Evolutionary conservation across 2,888 invertebrate genomes (phyloP).

Genomic region (Lamellibrachia satsuma): DNA sequence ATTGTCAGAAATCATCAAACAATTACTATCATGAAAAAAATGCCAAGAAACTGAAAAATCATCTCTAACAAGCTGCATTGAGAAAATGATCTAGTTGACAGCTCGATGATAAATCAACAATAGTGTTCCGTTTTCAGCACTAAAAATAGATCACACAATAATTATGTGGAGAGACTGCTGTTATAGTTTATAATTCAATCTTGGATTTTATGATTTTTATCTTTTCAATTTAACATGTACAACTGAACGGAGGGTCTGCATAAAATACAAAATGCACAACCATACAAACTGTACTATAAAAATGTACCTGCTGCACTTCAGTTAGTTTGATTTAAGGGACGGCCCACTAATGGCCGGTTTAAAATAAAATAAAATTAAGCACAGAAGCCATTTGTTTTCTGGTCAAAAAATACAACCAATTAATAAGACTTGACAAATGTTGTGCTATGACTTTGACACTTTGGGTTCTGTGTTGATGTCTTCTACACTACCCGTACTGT

Average conservation of each 20-base stretch:
- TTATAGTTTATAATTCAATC: background rate
- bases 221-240: background rate
- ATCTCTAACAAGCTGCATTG: background rate
- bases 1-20: background rate
- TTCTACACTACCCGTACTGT: background rate
- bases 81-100: background rate
- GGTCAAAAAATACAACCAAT: background rate
- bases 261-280: background rate
- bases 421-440: background rate
- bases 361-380: constrained; percentile 9
- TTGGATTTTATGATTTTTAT: background rate
- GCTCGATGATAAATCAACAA: background rate
- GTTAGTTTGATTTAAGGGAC: background rate
- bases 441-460: background rate
- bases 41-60: background rate
- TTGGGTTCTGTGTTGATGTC: background rate
- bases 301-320: background rate
- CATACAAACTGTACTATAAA: background rate
- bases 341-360: background rate
- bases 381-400: background rate
- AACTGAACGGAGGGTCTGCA: background rate
- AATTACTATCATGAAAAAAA: background rate
- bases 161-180: background rate
- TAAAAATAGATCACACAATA: background rate
- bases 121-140: background rate